Evolutionary conservation across 2,797 vertebrate species (phyloP).

Genomic region (Pelochelys cantorii): DNA sequence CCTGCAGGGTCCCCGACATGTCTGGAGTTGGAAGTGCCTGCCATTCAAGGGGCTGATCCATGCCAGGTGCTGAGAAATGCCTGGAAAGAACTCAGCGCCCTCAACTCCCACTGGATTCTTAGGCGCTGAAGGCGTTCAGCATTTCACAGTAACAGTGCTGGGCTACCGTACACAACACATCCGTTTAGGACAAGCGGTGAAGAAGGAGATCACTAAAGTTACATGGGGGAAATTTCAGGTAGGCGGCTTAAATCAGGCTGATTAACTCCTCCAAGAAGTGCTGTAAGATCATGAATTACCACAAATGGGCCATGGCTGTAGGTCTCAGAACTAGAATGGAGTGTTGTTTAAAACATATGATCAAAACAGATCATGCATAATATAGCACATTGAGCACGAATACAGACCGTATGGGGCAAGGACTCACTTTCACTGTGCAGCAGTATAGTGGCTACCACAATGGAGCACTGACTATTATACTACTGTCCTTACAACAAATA

Average conservation of each 20-base stretch:
- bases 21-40: not conserved
- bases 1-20: not conserved
- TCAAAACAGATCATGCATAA: not conserved
- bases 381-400: not conserved
- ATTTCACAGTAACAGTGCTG: not conserved
- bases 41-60: not conserved
- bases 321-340: not conserved
- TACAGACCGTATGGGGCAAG: not conserved
- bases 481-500: not conserved
- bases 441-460: constrained; percentile 48
- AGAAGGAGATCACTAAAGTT: constrained; percentile 4
- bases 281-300: not conserved
- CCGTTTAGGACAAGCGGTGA: not conserved
- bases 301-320: not conserved
- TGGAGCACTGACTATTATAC: not conserved
- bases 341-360: not conserved
- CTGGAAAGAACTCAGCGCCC: rapidly evolving
- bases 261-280: not conserved
- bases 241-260: constrained; percentile 1
- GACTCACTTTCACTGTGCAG: rapidly evolving
- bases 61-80: not conserved
- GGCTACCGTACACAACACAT: not conserved
- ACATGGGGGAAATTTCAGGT: not conserved
- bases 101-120: rapidly evolving
- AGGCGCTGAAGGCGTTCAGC: not conserved